Conservation (phyloP, 1,140 invertebrate genomes). For the Drosophila ananassae region DNA sequence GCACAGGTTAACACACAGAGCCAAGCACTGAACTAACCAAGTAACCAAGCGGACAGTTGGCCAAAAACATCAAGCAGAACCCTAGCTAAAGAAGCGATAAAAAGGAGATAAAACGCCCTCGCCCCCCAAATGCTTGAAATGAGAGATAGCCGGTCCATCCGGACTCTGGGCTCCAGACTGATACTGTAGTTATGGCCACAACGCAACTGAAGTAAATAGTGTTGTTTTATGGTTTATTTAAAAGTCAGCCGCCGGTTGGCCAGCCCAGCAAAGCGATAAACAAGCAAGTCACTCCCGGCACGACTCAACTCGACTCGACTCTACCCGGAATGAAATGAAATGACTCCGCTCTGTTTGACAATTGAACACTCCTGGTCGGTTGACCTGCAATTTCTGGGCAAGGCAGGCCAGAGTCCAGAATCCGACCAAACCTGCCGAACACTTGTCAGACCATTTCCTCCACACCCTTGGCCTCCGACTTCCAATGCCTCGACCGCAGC, state of each 20-base stretch:
- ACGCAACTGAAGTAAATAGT: conserved; percentile 81
- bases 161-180: background rate
- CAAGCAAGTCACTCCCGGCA: conserved; percentile 46
- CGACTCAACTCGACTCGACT: conserved; percentile 12
- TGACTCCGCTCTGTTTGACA: conserved; percentile 50
- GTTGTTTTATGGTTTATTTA: conserved; percentile 83
- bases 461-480: background rate
- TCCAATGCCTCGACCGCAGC: conserved; percentile 22
- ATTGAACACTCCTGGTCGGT: conserved; percentile 56
- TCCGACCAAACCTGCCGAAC: conserved; percentile 56
- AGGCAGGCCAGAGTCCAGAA: conserved; percentile 7
- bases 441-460: conserved; percentile 36
- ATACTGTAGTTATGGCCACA: conserved; percentile 66
- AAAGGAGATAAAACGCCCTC: conserved; percentile 73
- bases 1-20: conserved; percentile 10
- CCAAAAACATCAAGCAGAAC: conserved; percentile 51
- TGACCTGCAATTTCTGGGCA: conserved; percentile 52
- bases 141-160: conserved; percentile 12
- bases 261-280: conserved; percentile 51
- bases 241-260: conserved; percentile 52
- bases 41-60: conserved; percentile 19
- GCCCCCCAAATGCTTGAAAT: conserved; percentile 25
- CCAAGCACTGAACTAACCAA: conserved; percentile 23
- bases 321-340: conserved; percentile 1
- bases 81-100: conserved; percentile 73